Evolutionary conservation across 2,888 invertebrate genomes (phyloP), one percentile per base, ranked within the genome.

Genomic region (Thera obeliscata): DNA sequence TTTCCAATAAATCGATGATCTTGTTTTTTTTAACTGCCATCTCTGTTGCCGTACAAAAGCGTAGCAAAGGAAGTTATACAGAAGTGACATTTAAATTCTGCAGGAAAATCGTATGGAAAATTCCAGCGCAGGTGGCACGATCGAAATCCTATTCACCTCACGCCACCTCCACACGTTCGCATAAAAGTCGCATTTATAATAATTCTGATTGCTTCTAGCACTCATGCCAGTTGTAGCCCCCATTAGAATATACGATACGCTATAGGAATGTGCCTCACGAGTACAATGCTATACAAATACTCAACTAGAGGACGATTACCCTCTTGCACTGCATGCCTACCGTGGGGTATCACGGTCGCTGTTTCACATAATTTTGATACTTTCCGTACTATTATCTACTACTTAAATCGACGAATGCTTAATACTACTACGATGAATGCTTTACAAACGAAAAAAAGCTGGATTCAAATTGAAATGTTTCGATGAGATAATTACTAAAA

Each of bases 281-380:
- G 58, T 61, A 89, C 89, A 90, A 90, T 88, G 83, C 82, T 81
- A 85, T 81, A 87, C 87, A 88, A 87, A 87, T 66, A 88, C 87
- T 83, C 83, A 87, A 86, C 88, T 89, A 88, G 86, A 89, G 82
- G 87, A 84, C 90, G 89, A 91, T 91, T 92, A 91, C 90, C 90
- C 88, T 89, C 87, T 86, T 82, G 82, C 82, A 78, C 77, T 70
- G 77, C 80, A 82, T 81, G 83, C 84, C 81, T 80, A 80, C 83
- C 76, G 81, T 80, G 76, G 73, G 77, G 35, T 22, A 7, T 73
- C 75, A 79, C 78, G 82, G 62, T 60, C 60, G 57, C 60, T 61
- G 9, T 46, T 65, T 56, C 36, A 1, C 9, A 2, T 6, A 55
- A 46, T 59, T 50, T 68, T 71, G 71, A 70, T 65, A 70, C 70